phyloP scores from a whole-genome alignment of 2,113 vertebrate genomes.

The Promerops cafer region DNA sequence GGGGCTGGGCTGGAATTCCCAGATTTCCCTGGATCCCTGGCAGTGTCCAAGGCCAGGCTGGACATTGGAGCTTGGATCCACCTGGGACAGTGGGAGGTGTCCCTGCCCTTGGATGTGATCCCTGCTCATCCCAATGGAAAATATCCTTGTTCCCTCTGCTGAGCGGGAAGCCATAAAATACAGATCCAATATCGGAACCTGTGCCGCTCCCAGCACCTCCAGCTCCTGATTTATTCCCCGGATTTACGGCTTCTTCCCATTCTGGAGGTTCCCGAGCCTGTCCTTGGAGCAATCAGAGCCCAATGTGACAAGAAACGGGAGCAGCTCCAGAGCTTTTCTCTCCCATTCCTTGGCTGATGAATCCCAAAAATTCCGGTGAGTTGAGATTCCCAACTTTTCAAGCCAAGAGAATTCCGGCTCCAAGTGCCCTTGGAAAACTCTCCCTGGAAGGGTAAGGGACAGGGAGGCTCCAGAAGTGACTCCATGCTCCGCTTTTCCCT shows the following conservation, averaged over 20 bases:
- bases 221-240: background rate
- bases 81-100: background rate
- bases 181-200: background rate
- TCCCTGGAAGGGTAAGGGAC: no score
- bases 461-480: background rate
- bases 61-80: no score
- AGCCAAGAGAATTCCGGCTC: background rate
- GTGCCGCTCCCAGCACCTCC: accelerated
- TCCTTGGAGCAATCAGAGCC: background rate
- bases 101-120: background rate
- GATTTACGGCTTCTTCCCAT: background rate
- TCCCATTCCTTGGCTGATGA: background rate
- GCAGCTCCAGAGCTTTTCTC: background rate
- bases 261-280: background rate
- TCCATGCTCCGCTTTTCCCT: background rate
- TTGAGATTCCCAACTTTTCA: background rate
- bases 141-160: background rate
- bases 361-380: background rate
- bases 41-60: background rate
- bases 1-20: background rate
- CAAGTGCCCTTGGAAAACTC: background rate
- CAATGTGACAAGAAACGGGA: background rate
- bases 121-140: background rate
- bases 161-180: background rate
- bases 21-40: background rate